Evolutionary conservation across 2,888 invertebrate species (phyloP).

Genomic region (Griposia aprilina): DNA sequence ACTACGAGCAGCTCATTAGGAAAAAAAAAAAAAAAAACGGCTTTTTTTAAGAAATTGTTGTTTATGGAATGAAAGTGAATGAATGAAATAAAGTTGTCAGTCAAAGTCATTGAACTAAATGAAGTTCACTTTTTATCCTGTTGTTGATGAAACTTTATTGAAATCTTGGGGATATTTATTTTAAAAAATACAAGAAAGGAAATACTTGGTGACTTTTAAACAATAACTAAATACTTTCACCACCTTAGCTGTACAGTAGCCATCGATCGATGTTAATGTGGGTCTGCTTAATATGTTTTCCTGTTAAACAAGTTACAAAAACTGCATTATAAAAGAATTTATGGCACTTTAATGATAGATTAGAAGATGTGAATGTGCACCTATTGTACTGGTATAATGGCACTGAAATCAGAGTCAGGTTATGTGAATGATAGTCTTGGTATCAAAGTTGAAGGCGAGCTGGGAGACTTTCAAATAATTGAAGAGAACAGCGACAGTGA

Average conservation of each 20-base stretch:
- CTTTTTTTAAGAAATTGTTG: neutral
- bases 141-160: constrained; percentile 19
- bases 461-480: constrained; percentile 81
- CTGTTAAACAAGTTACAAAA: constrained; percentile 30
- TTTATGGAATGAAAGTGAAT: neutral
- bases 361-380: constrained; percentile 43
- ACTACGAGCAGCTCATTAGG: too few species aligned
- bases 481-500: constrained; percentile 78
- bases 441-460: constrained; percentile 80
- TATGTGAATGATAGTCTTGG: constrained; percentile 70
- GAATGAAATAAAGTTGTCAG: neutral
- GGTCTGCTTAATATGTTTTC: constrained; percentile 27
- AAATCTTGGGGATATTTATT: constrained; percentile 10
- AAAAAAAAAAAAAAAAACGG: too few species aligned
- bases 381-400: constrained; percentile 71
- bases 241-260: neutral
- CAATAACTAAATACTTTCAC: constrained; percentile 21
- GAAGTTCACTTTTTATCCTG: constrained; percentile 2
- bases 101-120: neutral
- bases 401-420: constrained; percentile 67
- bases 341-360: neutral
- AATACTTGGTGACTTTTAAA: neutral
- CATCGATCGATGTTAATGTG: constrained; percentile 39
- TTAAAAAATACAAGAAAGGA: constrained; percentile 6
- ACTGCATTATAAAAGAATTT: constrained; percentile 5